Evolutionary conservation across 2,113 vertebrate species (phyloP), one percentile per base, ranked within the genome.

Genomic region (Pteronura brasiliensis): DNA sequence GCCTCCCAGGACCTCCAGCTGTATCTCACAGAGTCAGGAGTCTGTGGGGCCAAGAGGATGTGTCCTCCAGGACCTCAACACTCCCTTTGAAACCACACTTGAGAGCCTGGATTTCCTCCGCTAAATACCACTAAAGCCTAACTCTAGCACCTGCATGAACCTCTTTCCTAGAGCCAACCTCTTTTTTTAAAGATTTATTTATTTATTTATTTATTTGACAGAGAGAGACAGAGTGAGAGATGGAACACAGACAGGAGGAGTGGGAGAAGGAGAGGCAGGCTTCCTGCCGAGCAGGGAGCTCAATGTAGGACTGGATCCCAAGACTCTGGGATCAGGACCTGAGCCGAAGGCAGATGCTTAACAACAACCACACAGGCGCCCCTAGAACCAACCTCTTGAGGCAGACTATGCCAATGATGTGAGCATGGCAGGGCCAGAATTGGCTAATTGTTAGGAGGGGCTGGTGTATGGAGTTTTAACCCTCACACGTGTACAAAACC

Each of bases 371-470:
- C 25, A 25, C 23, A 27, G 59, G 59, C 3, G 4, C 25, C 80
- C 5, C n/a, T 44, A 14, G 39, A 27, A 13, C 34, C 76, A 52
- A 0, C n/a, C 25, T 13, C 13, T 5, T 36, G 0, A 18, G 65
- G 59, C 13, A 14, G 65, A 36, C 36, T 1, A 0, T 0, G 29
- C 23, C 7, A 6, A 29, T 13, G 34, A 44, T 4, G 6, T n/a
- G 72, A 6, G 3, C 9, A 3, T 18, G 34, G 44, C 67, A 34
- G 69, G 87, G 39, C 52, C 13, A 29, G 7, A 57, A 34, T 10
- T 0, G 10, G 31, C 39, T 8, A 31, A 21, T 27, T 36, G 10
- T 57, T 47, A 31, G 2, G 1, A 4, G 6, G 2, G 9, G 29
- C 15, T 42, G 6, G 4, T 14, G 31, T 27, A 31, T 0, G 15